phyloP scores from a whole-genome alignment of 2,797 vertebrate species.

The Kryptolebias ocellatus region DNA sequence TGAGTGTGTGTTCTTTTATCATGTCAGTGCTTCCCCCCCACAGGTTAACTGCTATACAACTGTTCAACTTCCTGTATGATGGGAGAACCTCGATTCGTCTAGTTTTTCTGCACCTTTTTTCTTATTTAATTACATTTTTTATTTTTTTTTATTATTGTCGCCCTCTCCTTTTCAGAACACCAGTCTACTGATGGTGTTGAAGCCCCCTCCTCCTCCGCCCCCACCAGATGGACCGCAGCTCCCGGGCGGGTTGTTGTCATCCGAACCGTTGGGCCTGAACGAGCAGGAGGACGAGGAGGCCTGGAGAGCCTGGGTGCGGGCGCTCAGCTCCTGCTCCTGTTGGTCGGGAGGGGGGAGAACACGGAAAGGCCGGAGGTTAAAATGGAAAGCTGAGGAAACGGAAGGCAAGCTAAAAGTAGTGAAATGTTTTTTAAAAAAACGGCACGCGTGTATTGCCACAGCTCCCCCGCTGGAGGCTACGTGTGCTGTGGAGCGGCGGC shows the following conservation, averaged over 20 bases:
- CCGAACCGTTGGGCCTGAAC: conserved; percentile 95
- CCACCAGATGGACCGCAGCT: conserved; percentile 97
- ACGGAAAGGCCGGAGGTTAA: conserved; percentile 1
- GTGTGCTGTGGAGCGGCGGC: conserved; percentile 30
- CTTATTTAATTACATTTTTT: no score
- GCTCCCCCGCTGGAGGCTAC: conserved; percentile 57
- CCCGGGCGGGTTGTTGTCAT: conserved; percentile 97
- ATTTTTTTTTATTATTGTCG: neutral
- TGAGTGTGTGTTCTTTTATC: conserved; percentile 10
- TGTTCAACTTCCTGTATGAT: conserved; percentile 19
- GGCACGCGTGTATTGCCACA: conserved; percentile 14
- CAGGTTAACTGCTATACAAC: conserved; percentile 43
- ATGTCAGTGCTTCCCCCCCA: conserved; percentile 45
- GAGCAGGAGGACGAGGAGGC: conserved; percentile 94
- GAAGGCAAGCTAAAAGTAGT: no score
- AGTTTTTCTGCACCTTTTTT: no score
- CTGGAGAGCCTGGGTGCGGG: conserved; percentile 94
- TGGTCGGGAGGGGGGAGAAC: conserved; percentile 36
- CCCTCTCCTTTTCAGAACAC: conserved; percentile 86
- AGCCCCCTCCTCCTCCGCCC: conserved; percentile 86
- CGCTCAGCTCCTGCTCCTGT: conserved; percentile 96
- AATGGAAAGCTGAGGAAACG: no score
- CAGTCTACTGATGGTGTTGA: conserved; percentile 93
- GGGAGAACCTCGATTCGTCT: conserved; percentile 12
- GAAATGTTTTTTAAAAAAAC: neutral